A percentile compares a stretch with the other conserved stretches of the same genome.
These are phyloP conservation scores for Seriola quinqueradiata DNA, from an alignment of 2,113 vertebrate genomes.

Conservation along the genomic window DNA sequence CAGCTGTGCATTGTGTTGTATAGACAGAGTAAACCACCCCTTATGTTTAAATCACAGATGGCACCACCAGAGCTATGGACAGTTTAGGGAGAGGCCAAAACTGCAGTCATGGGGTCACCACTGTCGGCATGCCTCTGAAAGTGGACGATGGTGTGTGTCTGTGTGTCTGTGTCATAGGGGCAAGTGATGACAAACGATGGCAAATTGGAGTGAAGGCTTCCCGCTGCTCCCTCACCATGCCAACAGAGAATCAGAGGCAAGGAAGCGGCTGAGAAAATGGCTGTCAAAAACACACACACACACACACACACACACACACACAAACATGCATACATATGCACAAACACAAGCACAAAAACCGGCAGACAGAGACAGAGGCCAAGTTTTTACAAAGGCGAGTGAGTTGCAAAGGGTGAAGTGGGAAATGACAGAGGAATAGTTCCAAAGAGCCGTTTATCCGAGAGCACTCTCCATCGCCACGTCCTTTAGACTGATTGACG, in stretches of 20 bases:
- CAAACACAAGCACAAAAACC: background rate
- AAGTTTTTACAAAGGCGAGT: slow-evolving; percentile 56
- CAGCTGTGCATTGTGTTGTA: background rate
- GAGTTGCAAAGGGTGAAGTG: slow-evolving; percentile 49
- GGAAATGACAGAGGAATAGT: slow-evolving; percentile 14
- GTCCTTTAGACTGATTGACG: slow-evolving; percentile 12
- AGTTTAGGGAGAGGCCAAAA: slow-evolving; percentile 15
- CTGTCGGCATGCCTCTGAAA: slow-evolving; percentile 44
- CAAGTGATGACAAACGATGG: slow-evolving; percentile 86
- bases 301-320: slow-evolving; percentile 37
- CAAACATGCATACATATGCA: slow-evolving; percentile 5
- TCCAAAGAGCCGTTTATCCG: slow-evolving; percentile 27
- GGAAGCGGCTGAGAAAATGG: slow-evolving; percentile 73
- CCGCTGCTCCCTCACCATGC: slow-evolving; percentile 76
- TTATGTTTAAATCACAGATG: slow-evolving; percentile 38
- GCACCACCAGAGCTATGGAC: slow-evolving; percentile 6
- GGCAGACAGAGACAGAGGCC: slow-evolving; percentile 45
- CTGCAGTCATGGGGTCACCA: slow-evolving; percentile 51
- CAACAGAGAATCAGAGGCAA: slow-evolving; percentile 77
- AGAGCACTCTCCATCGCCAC: background rate
- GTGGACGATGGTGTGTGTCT: slow-evolving; percentile 34
- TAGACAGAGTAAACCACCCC: background rate
- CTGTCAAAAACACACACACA: slow-evolving; percentile 66
- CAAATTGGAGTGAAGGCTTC: slow-evolving; percentile 87
- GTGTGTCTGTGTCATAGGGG: slow-evolving; percentile 77